Evolutionary conservation across 2,113 vertebrate genomes (phyloP), one percentile per base, ranked within the genome.

Genomic region (Manacus vitellinus): DNA sequence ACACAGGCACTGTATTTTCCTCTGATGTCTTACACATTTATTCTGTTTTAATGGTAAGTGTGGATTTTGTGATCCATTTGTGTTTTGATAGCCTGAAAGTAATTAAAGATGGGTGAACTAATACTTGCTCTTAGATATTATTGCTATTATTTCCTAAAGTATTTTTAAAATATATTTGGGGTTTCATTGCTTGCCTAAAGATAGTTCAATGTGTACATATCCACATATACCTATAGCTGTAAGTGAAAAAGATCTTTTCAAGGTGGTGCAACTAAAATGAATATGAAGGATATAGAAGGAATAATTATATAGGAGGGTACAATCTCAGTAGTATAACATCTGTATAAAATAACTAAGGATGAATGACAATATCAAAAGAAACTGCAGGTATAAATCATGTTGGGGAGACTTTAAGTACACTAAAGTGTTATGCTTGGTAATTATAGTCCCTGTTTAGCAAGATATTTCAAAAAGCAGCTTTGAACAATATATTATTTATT

Each of bases 401-500:
- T 74, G 43, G n/a, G 27, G 91, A 76, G 86, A 46, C 46, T 89
- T 94, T 56, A 89, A 84, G 47, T 78, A 44, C 28, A 25, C 24
- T 76, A 0, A 74, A 77, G 23, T 88, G 49, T 65, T 95, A 6
- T 10, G 18, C 30, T 87, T 84, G 52, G 41, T 91, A 72, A 72
- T 85, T 89, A 49, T 9, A 78, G 70, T 72, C 55, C 39, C 62
- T 81, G 3, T 88, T 94, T 83, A 94, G 55, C 35, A 71, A 49
- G 28, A 6, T 61, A 17, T 51, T 84, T 85, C 82, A 6, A 56
- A 85, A 88, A 68, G 10, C 24, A 59, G 8, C 27, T 63, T 85
- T 85, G 56, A 74, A 25, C 13, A 71, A n/a, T 41, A 8, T 30
- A 11, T 43, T 78, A 21, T 58, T 71, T 85, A 21, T 54, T 84